Base-by-base conservation (phyloP, 2,113 vertebrate genomes). In the Esox niger region DNA sequence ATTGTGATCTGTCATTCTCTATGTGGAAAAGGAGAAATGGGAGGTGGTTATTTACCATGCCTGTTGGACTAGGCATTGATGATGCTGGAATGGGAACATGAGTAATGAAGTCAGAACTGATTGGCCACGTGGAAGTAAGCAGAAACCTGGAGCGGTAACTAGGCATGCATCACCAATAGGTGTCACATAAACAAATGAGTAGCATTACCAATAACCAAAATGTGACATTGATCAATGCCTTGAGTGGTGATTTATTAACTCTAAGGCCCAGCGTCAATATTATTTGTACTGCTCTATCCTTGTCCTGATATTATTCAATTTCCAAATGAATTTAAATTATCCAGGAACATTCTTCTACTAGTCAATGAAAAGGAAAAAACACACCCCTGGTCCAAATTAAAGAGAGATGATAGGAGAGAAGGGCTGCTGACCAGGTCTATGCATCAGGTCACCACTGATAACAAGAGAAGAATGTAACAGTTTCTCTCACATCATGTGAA, bases 41-140 rank as follows among this genome's bases (percentile, higher is more conserved):
- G 62, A 64, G 66, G 75, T 65, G 64, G 60, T 54, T 70, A 57
- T 83, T 86, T 83, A 77, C 88, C 85, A 84, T 70, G 76, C 79
- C 79, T 90, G 87, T 90, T 90, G 88, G 79, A 43, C 47, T 88
- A 88, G 88, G 88, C 85, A 31, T 73, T 32, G 55, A 62, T 0
- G 7, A 77, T 59, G 17, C 73, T 71, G 62, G 76, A 73, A 52
- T 15, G 68, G 66, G 61, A 80, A 80, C 69, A 17, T 73, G 69
- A 82, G 62, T 46, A 69, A 74, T 69, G 78, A 83, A 76, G 66
- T 78, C 75, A 46, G 43, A 49, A 30, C 71, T 68, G 71, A 78
- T 81, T 70, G 78, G 76, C 77, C 79, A 58, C 62, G 64, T 64
- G 73, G 75, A 83, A 63, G 73, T 60, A 69, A 71, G 83, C 69